Evolutionary conservation across 2,888 invertebrate species (phyloP).

Genomic region (Taenaris catops): DNA sequence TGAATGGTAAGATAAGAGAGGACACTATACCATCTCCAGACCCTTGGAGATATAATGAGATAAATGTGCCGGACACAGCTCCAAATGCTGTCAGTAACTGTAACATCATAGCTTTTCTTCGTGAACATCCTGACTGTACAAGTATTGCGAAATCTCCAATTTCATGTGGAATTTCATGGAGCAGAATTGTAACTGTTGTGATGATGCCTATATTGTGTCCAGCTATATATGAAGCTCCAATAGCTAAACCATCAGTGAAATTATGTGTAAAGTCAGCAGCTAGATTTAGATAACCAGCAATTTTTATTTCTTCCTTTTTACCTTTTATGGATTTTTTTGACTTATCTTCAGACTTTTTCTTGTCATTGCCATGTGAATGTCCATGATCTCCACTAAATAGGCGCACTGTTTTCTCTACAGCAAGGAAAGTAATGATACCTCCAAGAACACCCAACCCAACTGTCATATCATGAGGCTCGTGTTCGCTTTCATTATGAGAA

Average conservation of each 20-base stretch:
- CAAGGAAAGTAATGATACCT: slow-evolving; percentile 94
- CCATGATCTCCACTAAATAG: slow-evolving; percentile 91
- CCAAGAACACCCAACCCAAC: slow-evolving; percentile 97
- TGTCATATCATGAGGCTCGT: slow-evolving; percentile 87
- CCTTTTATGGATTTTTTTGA: slow-evolving; percentile 53
- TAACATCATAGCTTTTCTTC: slow-evolving; percentile 95
- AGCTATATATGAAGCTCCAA: slow-evolving; percentile 97
- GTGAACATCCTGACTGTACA: slow-evolving; percentile 97
- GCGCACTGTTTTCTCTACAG: slow-evolving; percentile 95
- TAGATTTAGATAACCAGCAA: slow-evolving; percentile 94
- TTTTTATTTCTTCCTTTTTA: slow-evolving; percentile 67
- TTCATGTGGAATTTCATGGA: slow-evolving; percentile 99
- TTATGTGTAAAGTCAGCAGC: slow-evolving; percentile 99
- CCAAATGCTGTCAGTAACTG: slow-evolving; percentile 97
- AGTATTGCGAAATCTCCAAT: slow-evolving; percentile 99
- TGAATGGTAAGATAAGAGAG: slow-evolving; percentile 96
- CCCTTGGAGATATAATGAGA: slow-evolving; percentile 92
- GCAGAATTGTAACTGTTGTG: slow-evolving; percentile 96
- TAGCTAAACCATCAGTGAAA: slow-evolving; percentile 99
- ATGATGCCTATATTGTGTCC: slow-evolving; percentile 92
- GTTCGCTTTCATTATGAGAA: slow-evolving; percentile 65
- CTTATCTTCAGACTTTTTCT: slow-evolving; percentile 62
- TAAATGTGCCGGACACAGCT: slow-evolving; percentile 94
- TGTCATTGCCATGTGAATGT: slow-evolving; percentile 83
- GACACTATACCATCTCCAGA: slow-evolving; percentile 84